Evolutionary conservation across 2,797 vertebrate species (phyloP), one percentile per base, ranked within the genome.

Genomic region (Intellagama lesueurii): DNA sequence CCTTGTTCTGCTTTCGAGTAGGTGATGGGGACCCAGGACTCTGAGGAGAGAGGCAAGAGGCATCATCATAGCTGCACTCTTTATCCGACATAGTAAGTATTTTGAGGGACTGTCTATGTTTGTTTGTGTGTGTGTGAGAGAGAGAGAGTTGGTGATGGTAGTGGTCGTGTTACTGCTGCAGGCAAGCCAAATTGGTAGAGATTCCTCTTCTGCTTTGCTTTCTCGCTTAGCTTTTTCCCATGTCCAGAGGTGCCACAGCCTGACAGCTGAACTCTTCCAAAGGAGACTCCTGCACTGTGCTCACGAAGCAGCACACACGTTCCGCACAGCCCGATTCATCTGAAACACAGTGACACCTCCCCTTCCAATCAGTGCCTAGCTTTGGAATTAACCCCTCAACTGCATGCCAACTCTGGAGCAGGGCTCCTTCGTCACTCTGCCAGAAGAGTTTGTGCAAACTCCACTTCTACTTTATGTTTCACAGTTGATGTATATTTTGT

Each of bases 1-100:
- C 98, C 95, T 97, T 98, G 96, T 95, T 97, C 93, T 98, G 98
- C 91, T 96, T 99, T 95, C 97, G 98, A 91, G 97, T 97, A 88
- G 98, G 97, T 14, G 98, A 98, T 5, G 97, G 97, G 70, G 98
- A 98, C 64, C 97, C 98, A 4, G 98, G 98, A 94, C 97, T 98
- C 98, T 99, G 98, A 76, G 92, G 96, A 97, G 96, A 97, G 85
- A 97, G 95, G 88, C 91, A 93, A 94, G 94, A 95, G 56, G 88
- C 93, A 93, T 96, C 96, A 4, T 98, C 97, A 97, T 97, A 97
- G 95, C 96, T 95, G 84, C 96, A 94, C 94, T 98, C 97, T 72
- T 93, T 95, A 93, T 96, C 96, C 82, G 96, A 97, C 97, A 97
- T 96, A 24, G 68, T 87, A 64, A 35, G 30, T 90, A 88, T 92